Conservation (phyloP, 2,113 vertebrate species). For the Sphyrna mokarran region DNA sequence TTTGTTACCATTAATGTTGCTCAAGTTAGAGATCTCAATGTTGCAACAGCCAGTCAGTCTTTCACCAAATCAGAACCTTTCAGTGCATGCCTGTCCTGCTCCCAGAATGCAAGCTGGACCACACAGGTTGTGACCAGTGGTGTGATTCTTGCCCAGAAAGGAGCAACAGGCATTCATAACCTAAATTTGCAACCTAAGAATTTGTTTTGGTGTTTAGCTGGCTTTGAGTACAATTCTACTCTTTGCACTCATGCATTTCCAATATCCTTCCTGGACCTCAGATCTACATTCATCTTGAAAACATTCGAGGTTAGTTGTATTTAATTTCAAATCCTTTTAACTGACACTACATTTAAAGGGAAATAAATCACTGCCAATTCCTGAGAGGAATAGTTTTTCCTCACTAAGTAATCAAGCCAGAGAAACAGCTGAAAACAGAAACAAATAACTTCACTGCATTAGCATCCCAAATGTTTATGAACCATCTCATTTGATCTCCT, state of each 20-base stretch:
- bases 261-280: neutral
- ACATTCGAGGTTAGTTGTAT: neutral
- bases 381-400: neutral
- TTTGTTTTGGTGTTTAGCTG: neutral
- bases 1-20: neutral
- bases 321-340: conserved; percentile 15
- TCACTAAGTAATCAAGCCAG: neutral
- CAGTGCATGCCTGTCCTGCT: neutral
- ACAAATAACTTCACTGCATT: neutral
- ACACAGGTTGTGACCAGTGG: neutral
- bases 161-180: neutral
- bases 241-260: neutral
- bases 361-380: neutral
- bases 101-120: neutral
- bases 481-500: neutral
- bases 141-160: neutral
- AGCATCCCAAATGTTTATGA: neutral
- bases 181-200: neutral
- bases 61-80: neutral
- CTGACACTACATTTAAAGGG: neutral
- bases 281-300: neutral
- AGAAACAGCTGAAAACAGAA: neutral
- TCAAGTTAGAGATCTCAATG: neutral
- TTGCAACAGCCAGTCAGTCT: neutral
- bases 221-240: neutral